phyloP scores from a whole-genome alignment of 30 jellyfish, hydroid and myxozoan genomes.

The Chironex yamaguchii region DNA sequence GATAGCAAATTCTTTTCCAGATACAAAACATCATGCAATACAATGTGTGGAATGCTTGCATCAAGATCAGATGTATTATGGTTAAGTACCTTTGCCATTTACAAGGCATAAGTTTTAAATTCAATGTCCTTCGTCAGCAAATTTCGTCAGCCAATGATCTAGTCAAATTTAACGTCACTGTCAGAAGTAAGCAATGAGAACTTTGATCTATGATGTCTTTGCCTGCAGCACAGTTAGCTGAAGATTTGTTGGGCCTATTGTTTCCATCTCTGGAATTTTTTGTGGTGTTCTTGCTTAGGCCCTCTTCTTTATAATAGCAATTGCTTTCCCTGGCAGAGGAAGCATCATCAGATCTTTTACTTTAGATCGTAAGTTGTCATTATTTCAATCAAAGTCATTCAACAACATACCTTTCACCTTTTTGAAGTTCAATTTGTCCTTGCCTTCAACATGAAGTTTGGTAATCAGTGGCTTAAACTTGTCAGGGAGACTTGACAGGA shows the following conservation, averaged over 20 bases:
- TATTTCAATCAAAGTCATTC: slow-evolving; percentile 22
- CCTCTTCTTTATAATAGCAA: too few relatives aligned
- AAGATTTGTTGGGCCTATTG: slow-evolving; percentile 19
- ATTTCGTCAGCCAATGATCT: slow-evolving; percentile 53
- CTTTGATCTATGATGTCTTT: not conserved
- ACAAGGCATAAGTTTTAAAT: slow-evolving; percentile 3
- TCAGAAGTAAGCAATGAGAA: slow-evolving; percentile 24
- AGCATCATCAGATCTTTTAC: too few relatives aligned
- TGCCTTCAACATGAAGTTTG: slow-evolving; percentile 32
- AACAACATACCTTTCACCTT: slow-evolving; percentile 50
- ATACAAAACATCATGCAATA: too few relatives aligned
- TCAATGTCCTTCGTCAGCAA: slow-evolving; percentile 11
- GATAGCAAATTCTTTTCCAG: too few relatives aligned
- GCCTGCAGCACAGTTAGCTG: slow-evolving; percentile 28
- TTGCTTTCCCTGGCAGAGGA: too few relatives aligned
- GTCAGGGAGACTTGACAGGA: slow-evolving; percentile 25
- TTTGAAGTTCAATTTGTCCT: slow-evolving; percentile 12
- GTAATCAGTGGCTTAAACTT: slow-evolving; percentile 31
- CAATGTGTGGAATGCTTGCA: slow-evolving; percentile 25
- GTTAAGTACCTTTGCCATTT: slow-evolving; percentile 60
- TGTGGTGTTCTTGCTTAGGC: too few relatives aligned
- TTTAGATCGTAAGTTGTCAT: too few relatives aligned
- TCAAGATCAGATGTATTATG: slow-evolving; percentile 28
- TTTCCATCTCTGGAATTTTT: too few relatives aligned
- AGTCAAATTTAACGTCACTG: slow-evolving; percentile 1